Base-by-base conservation (phyloP, 1,140 invertebrate species). In the Neotoxoptera formosana region DNA sequence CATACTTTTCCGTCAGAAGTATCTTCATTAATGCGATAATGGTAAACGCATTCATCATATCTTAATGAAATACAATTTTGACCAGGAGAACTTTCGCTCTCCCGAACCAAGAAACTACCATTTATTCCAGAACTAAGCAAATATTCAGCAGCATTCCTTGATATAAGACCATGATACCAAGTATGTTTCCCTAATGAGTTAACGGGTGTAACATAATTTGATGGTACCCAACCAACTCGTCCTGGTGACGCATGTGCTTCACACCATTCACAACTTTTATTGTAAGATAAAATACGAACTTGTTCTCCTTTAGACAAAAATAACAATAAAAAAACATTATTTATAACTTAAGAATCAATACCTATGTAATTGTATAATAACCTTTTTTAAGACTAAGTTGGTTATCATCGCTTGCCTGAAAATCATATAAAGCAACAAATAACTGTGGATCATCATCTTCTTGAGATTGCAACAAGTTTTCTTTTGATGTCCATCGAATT, bases 241-340 rank as follows among this genome's bases (percentile, higher is more conserved):
- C 98, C 98, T 47, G 97, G 96, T 91, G 97, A 96, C 9, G 98
- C 98, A 95, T 99, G 98, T 23, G 99, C 99, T 96, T 99, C 99
- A 95, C 99, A 99, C 99, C 99, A 99, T 96, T 99, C 99, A 48
- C 98, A 98, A 94, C 98, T 99, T 95, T 99, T 99, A 96, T 99
- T 99, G 96, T 99, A 99, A 94, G 98, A 98, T 94, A 99, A 96
- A 94, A 99, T 99, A 94, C 98, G 97, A 94, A 99, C 98, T 96
- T 99, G 98, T 96, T 99, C 98, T 94, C 98, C 98, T 98, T 95
- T 95, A 95, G 94, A 90, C 7, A 23, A 86, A 93, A 88, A 21
- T 53, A 53, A 8, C 30, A 81, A 93, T 23, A 45, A 30, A 9
- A n/a, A 34, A 76, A 93, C 25, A 93, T 30, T 88, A 47, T 41